phyloP scores from a whole-genome alignment of 35 echinoderm and acorn worm genomes.

The Patiria miniata region DNA sequence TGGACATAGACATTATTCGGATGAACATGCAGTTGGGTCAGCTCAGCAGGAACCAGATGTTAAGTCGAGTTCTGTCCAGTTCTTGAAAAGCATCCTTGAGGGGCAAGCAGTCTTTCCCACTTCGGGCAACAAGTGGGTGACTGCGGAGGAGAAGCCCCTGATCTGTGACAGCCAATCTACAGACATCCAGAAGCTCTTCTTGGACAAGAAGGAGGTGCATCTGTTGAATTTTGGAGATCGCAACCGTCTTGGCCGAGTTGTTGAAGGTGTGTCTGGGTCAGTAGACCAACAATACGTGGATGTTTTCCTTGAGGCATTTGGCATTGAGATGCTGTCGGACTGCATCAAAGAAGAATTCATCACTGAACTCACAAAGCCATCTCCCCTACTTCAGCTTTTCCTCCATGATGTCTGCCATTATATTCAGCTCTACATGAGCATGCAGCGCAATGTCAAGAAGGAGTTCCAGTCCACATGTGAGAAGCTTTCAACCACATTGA shows the following conservation, averaged over 20 bases:
- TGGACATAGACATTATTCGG: neutral
- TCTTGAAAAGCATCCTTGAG: neutral
- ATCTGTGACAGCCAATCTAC: constrained; percentile 18
- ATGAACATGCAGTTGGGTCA: too few species aligned
- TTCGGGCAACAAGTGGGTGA: constrained; percentile 25
- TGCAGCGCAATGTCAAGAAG: neutral
- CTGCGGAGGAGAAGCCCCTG: neutral
- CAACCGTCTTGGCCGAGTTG: neutral
- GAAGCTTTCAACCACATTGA: neutral
- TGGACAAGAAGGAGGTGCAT: neutral
- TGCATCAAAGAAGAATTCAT: constrained; percentile 39
- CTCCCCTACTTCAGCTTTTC: neutral
- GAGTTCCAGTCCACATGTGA: neutral
- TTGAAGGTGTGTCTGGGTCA: neutral
- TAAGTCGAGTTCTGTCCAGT: neutral
- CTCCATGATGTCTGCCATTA: constrained; percentile 18
- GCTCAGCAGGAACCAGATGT: neutral
- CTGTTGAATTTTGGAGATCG: constrained; percentile 16
- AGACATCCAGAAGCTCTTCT: constrained; percentile 30
- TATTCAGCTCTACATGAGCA: constrained; percentile 33
- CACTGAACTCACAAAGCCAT: constrained; percentile 6
- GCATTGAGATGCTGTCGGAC: constrained; percentile 13
- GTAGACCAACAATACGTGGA: neutral
- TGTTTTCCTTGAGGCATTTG: constrained; percentile 28
- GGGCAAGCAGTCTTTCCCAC: constrained; percentile 31